These are phyloP conservation scores for Nemotelus pantherinus DNA, from an alignment of 2,888 invertebrate species.

Conservation along the genomic window DNA sequence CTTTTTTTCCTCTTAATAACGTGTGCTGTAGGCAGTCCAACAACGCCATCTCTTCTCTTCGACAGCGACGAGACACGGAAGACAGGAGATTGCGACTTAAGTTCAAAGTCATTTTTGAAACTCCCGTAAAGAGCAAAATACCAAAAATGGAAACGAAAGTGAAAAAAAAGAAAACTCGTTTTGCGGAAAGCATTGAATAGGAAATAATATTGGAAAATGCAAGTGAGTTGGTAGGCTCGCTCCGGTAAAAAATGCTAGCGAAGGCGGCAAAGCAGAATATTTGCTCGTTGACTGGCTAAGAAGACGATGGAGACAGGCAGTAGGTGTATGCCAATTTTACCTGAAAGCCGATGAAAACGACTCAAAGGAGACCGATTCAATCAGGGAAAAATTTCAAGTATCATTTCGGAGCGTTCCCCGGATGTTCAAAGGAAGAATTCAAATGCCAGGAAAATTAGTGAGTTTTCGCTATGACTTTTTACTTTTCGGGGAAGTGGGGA, in stretches of 20 bases:
- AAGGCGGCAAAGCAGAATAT: not conserved
- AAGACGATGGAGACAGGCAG: not conserved
- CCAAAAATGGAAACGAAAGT: no score
- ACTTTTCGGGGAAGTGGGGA: no score
- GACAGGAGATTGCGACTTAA: conserved; percentile 41
- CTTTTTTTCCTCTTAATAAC: conserved; percentile 21
- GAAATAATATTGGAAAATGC: conserved; percentile 33
- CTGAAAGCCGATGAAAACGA: not conserved
- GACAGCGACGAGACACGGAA: conserved; percentile 11
- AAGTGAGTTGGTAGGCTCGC: not conserved
- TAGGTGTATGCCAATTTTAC: not conserved
- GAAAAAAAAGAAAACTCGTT: conserved; percentile 28
- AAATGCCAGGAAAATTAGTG: conserved; percentile 15
- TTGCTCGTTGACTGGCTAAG: not conserved
- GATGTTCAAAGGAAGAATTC: not conserved
- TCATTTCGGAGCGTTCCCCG: not conserved
- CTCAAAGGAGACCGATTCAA: not conserved
- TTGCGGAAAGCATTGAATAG: conserved; percentile 33
- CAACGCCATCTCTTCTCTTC: not conserved
- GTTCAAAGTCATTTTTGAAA: conserved; percentile 39
- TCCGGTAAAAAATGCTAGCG: not conserved
- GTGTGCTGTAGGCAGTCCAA: conserved; percentile 22
- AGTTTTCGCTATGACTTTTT: not conserved
- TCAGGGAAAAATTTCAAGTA: conserved; percentile 14
- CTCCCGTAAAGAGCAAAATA: not conserved